Conservation (phyloP, 2,113 vertebrate genomes). For the Microcebus tavaratra region DNA sequence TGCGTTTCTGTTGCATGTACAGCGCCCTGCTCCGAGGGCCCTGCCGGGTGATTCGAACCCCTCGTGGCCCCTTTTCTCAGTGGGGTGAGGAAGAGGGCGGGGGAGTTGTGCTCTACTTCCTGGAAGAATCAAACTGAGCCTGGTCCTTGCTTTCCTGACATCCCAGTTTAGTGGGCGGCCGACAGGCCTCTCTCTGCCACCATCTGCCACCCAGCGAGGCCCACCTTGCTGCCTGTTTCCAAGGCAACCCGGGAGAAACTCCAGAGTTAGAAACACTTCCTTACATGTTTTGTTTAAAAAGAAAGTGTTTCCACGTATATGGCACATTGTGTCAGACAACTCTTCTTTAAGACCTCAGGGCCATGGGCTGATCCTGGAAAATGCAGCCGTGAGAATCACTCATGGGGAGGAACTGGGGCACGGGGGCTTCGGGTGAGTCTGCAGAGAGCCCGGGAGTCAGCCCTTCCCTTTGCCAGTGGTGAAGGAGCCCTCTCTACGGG, state of each 20-base stretch:
- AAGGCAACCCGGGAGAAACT: neutral
- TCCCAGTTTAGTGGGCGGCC: accelerated
- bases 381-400: neutral
- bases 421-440: neutral
- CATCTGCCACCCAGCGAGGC: neutral
- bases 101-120: accelerated
- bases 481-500: too few species aligned
- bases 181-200: too few species aligned
- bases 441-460: neutral
- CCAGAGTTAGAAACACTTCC: neutral
- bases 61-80: neutral
- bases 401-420: neutral
- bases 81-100: neutral
- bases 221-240: neutral
- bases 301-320: neutral
- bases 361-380: neutral
- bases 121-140: neutral
- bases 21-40: neutral
- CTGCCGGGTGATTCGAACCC: accelerated
- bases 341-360: neutral
- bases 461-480: neutral
- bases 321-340: neutral
- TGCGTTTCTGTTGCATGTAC: neutral
- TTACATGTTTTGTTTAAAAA: neutral
- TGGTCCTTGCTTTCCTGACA: neutral